Evolutionary conservation across 2,113 vertebrate genomes (phyloP).

Genomic region (Alaudala cheleensis): DNA sequence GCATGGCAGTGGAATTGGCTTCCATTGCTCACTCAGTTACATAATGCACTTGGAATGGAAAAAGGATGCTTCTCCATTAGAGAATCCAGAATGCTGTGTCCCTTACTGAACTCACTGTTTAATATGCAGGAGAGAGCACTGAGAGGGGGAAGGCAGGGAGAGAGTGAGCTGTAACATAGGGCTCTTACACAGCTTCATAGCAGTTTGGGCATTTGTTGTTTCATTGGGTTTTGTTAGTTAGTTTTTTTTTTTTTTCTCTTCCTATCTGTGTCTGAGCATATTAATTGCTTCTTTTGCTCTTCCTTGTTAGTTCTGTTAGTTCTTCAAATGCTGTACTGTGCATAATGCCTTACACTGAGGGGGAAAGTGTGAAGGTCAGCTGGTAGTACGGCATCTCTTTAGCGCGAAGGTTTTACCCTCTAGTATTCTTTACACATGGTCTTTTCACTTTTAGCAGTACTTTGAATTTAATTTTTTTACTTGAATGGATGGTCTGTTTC

Average conservation of each 20-base stretch:
- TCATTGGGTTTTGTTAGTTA: neutral
- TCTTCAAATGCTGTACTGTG: neutral
- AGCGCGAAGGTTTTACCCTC: neutral
- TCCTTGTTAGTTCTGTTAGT: slow-evolving; percentile 36
- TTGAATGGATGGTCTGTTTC: slow-evolving; percentile 42
- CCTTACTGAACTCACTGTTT: slow-evolving; percentile 55
- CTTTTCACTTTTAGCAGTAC: slow-evolving; percentile 29
- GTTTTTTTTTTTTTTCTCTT: neutral
- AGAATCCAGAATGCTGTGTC: slow-evolving; percentile 28
- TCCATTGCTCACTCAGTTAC: neutral
- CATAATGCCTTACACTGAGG: neutral
- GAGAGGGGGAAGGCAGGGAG: neutral
- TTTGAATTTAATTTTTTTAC: slow-evolving; percentile 29
- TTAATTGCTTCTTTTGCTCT: slow-evolving; percentile 41
- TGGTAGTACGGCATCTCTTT: neutral
- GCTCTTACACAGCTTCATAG: neutral
- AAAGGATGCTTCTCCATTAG: slow-evolving; percentile 37
- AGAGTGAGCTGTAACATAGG: neutral
- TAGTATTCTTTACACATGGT: slow-evolving; percentile 20
- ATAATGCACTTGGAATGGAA: slow-evolving; percentile 47
- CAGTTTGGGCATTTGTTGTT: neutral
- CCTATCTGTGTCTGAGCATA: slow-evolving; percentile 23
- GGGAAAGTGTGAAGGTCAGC: slow-evolving; percentile 34
- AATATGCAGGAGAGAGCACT: slow-evolving; percentile 30
- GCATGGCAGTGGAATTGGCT: slow-evolving; percentile 8